These are phyloP conservation scores for Neodiprion fabricii DNA, from an alignment of 1,140 invertebrate genomes.

Conservation along the genomic window DNA sequence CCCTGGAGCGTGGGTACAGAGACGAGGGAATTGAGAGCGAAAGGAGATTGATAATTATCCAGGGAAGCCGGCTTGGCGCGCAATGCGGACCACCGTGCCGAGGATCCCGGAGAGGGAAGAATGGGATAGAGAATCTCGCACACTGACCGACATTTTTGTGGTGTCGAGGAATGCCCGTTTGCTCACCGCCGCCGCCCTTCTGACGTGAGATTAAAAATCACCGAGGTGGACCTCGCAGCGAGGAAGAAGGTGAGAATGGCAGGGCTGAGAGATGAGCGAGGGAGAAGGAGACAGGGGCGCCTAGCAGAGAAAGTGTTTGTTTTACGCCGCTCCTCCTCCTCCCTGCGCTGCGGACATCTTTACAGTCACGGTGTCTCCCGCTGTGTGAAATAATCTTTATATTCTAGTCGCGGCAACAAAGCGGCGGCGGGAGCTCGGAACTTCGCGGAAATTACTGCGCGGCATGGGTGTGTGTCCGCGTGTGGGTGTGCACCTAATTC, in stretches of 20 bases:
- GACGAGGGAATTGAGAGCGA: not conserved
- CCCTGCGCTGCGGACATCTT: not conserved
- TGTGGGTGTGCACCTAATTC: no score
- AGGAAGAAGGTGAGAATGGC: not conserved
- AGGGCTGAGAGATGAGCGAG: conserved; percentile 8
- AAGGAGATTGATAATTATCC: conserved; percentile 2
- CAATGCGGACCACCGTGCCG: conserved; percentile 32
- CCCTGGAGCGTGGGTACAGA: not conserved
- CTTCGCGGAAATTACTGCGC: not conserved
- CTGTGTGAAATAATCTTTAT: conserved; percentile 33
- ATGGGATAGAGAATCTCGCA: conserved; percentile 22
- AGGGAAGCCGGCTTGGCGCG: conserved; percentile 14
- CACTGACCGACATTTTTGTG: conserved; percentile 46
- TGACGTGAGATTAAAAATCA: conserved; percentile 33
- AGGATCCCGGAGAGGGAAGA: not conserved
- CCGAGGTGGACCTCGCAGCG: conserved; percentile 1
- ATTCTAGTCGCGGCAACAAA: conserved; percentile 1
- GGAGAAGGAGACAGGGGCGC: conserved; percentile 24
- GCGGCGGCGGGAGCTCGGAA: not conserved
- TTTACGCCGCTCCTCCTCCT: conserved; percentile 28
- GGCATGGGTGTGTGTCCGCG: no score
- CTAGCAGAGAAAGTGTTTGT: conserved; percentile 36
- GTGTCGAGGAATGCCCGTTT: conserved; percentile 31
- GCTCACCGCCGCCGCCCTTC: conserved; percentile 12
- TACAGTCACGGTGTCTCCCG: conserved; percentile 22